Evolutionary conservation across 2,888 invertebrate species (phyloP).

Genomic region (Dromius quadrimaculatus): DNA sequence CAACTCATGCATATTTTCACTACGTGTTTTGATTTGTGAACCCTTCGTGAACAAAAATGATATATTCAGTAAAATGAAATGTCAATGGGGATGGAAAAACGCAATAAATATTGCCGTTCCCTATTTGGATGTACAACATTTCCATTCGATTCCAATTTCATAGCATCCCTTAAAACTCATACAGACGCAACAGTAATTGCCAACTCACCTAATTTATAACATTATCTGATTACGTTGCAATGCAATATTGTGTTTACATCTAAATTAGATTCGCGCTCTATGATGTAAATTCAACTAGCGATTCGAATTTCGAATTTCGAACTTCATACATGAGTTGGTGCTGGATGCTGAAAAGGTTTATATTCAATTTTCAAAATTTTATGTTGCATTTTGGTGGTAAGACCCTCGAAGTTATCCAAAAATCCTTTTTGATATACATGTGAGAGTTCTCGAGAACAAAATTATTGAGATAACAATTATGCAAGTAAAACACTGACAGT

Average conservation of each 20-base stretch:
- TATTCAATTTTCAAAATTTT: too few species aligned
- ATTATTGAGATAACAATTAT: too few species aligned
- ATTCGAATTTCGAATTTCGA: conserved; percentile 17
- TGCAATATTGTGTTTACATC: conserved; percentile 42
- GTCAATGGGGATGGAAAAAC: conserved; percentile 9
- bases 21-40: conserved; percentile 8
- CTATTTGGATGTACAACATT: conserved; percentile 9
- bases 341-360: too few species aligned
- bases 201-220: conserved; percentile 42
- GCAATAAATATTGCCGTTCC: conserved; percentile 16
- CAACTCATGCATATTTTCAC: too few species aligned
- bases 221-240: conserved; percentile 43
- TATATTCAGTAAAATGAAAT: conserved; percentile 23
- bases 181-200: conserved; percentile 10
- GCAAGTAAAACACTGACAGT: too few species aligned
- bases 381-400: too few species aligned
- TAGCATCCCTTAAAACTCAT: conserved; percentile 4
- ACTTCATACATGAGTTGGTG: too few species aligned
- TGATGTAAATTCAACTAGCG: conserved; percentile 25
- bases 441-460: too few species aligned
- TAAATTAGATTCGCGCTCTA: conserved; percentile 39
- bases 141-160: not conserved
- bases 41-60: conserved; percentile 1
- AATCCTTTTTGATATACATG: too few species aligned
- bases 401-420: too few species aligned